Evolutionary conservation across 2,113 vertebrate genomes (phyloP).

Genomic region (Neoarius graeffei): DNA sequence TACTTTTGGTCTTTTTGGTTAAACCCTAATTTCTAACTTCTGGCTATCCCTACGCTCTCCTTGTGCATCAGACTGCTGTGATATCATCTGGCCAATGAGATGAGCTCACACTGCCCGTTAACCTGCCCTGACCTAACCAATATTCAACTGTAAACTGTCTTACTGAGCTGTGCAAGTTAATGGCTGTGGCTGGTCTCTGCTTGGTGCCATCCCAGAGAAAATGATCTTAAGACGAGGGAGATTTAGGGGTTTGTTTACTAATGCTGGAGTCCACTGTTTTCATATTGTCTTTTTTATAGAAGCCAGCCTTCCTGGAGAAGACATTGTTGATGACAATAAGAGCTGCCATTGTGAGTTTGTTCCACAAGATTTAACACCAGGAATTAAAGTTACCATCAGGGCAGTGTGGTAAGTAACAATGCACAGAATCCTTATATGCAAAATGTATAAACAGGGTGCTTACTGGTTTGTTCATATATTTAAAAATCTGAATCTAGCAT

Average conservation of each 20-base stretch:
- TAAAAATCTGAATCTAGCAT: background rate
- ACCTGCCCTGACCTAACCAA: constrained; percentile 35
- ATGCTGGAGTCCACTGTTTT: constrained; percentile 43
- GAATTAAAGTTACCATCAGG: constrained; percentile 94
- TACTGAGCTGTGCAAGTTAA: constrained; percentile 57
- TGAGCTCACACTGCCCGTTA: constrained; percentile 42
- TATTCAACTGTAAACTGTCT: constrained; percentile 29
- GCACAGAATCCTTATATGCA: background rate
- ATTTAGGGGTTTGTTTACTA: constrained; percentile 39
- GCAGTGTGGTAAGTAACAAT: constrained; percentile 89
- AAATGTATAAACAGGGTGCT: background rate
- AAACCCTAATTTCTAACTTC: constrained; percentile 26
- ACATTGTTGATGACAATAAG: constrained; percentile 90
- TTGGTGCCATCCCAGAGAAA: constrained; percentile 52
- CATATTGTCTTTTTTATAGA: constrained; percentile 72
- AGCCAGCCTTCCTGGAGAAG: constrained; percentile 91
- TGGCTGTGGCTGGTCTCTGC: constrained; percentile 52
- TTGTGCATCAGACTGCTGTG: constrained; percentile 39
- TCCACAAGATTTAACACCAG: constrained; percentile 89
- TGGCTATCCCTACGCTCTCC: constrained; percentile 8
- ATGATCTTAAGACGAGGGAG: constrained; percentile 5
- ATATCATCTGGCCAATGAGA: constrained; percentile 44
- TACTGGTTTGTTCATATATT: background rate
- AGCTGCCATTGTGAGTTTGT: constrained; percentile 96
- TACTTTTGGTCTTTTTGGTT: constrained; percentile 31